Evolutionary conservation across 2,888 invertebrate species (phyloP).

Genomic region (Thereva unica): DNA sequence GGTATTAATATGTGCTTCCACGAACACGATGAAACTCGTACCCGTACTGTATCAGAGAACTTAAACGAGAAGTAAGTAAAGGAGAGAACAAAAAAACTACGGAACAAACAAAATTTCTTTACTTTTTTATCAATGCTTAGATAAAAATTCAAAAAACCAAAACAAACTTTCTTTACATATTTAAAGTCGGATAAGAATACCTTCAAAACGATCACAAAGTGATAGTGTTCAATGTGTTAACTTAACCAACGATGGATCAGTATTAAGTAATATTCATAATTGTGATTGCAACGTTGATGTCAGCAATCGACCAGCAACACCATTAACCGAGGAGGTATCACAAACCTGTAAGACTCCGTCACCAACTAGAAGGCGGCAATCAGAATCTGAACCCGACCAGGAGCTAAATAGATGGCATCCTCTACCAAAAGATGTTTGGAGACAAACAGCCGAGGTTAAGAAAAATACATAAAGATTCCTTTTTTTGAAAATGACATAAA

Average conservation of each 20-base stretch:
- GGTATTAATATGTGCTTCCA: conserved; percentile 76
- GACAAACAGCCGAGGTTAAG: conserved; percentile 73
- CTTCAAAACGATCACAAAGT: conserved; percentile 37
- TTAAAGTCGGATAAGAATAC: conserved; percentile 7
- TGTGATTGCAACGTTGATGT: conserved; percentile 33
- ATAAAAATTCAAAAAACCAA: conserved; percentile 30
- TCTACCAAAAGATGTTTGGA: conserved; percentile 81
- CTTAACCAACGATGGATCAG: conserved; percentile 17
- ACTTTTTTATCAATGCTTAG: neutral
- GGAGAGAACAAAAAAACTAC: neutral
- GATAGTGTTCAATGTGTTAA: conserved; percentile 34
- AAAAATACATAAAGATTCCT: conserved; percentile 27
- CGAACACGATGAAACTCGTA: conserved; percentile 66
- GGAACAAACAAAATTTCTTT: neutral
- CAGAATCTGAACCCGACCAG: conserved; percentile 30
- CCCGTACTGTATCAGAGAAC: conserved; percentile 37
- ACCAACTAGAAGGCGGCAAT: conserved; percentile 33
- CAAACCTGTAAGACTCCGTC: neutral
- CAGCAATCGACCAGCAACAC: conserved; percentile 3
- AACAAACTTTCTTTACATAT: conserved; percentile 20
- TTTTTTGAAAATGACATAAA: no score
- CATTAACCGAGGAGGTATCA: conserved; percentile 8
- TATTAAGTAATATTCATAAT: conserved; percentile 23
- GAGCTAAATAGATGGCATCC: conserved; percentile 65
- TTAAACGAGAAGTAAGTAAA: conserved; percentile 36